These are phyloP conservation scores for Paramisgurnus dabryanus DNA, from an alignment of 2,113 vertebrate genomes.

Conservation along the genomic window DNA sequence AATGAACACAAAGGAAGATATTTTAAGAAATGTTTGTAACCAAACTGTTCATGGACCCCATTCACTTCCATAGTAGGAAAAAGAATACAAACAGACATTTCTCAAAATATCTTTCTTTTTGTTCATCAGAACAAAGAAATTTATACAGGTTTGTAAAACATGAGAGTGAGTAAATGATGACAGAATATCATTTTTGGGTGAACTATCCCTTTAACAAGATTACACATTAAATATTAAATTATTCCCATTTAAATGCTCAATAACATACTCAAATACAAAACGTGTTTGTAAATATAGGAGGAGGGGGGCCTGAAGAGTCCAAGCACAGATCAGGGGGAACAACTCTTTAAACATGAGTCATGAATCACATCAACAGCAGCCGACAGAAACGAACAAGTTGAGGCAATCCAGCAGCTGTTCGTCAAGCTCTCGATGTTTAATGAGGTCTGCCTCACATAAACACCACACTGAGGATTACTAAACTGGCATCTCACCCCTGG, in stretches of 20 bases:
- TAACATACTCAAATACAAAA: neutral
- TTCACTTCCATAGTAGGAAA: too few relatives aligned
- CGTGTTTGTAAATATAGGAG: neutral
- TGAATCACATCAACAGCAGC: slow-evolving; percentile 32
- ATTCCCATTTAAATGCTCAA: neutral
- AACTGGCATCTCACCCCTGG: slow-evolving; percentile 18
- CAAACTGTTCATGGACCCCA: too few relatives aligned
- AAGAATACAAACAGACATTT: too few relatives aligned
- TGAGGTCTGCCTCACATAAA: slow-evolving; percentile 36
- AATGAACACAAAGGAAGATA: too few relatives aligned
- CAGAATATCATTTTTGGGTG: too few relatives aligned
- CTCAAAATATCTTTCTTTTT: too few relatives aligned
- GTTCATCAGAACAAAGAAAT: too few relatives aligned
- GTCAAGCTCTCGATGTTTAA: slow-evolving; percentile 8
- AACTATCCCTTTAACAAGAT: too few relatives aligned
- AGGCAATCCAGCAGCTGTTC: slow-evolving; percentile 26
- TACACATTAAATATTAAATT: too few relatives aligned
- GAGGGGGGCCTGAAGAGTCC: neutral
- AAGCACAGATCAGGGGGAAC: neutral
- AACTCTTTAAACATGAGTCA: slow-evolving; percentile 30
- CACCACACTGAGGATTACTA: slow-evolving; percentile 31
- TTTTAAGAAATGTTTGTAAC: too few relatives aligned
- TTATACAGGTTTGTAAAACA: too few relatives aligned
- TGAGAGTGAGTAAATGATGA: too few relatives aligned
- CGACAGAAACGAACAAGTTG: neutral